Percentiles rank a stretch among this genome's conserved stretches.
Conservation (phyloP, 1,140 invertebrate genomes). For the Drosophila lini region DNA sequence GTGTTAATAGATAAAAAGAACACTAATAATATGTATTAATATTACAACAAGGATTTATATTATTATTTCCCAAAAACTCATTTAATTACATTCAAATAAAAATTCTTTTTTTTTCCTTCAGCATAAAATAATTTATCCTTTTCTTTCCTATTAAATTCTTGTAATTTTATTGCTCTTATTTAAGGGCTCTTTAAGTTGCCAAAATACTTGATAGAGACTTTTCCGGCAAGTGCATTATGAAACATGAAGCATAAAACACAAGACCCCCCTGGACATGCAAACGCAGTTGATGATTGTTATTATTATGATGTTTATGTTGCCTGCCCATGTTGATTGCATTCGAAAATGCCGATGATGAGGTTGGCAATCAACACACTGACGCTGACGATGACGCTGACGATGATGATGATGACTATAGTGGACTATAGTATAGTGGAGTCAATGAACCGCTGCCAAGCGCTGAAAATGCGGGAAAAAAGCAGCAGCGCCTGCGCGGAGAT, state of each 20-base stretch:
- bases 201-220: background rate
- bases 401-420: constrained; percentile 56
- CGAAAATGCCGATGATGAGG: constrained; percentile 42
- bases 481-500: constrained; percentile 78
- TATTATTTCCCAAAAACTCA: too few relatives aligned
- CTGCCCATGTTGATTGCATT: constrained; percentile 75
- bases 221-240: constrained; percentile 14
- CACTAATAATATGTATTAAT: too few relatives aligned
- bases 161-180: background rate
- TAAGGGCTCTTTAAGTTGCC: too few relatives aligned
- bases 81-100: too few relatives aligned
- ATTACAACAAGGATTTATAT: too few relatives aligned
- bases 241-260: constrained; percentile 32
- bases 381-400: constrained; percentile 10
- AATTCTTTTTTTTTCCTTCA: too few relatives aligned
- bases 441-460: constrained; percentile 58
- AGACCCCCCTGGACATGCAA: constrained; percentile 42
- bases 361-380: constrained; percentile 28
- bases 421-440: constrained; percentile 42
- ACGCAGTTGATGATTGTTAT: constrained; percentile 61
- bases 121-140: too few relatives aligned
- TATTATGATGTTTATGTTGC: constrained; percentile 75
- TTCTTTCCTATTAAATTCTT: too few relatives aligned
- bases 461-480: constrained; percentile 56
- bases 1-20: too few relatives aligned